These are phyloP conservation scores for Homarus gammarus DNA, from an alignment of 2,888 invertebrate species.

Conservation along the genomic window DNA sequence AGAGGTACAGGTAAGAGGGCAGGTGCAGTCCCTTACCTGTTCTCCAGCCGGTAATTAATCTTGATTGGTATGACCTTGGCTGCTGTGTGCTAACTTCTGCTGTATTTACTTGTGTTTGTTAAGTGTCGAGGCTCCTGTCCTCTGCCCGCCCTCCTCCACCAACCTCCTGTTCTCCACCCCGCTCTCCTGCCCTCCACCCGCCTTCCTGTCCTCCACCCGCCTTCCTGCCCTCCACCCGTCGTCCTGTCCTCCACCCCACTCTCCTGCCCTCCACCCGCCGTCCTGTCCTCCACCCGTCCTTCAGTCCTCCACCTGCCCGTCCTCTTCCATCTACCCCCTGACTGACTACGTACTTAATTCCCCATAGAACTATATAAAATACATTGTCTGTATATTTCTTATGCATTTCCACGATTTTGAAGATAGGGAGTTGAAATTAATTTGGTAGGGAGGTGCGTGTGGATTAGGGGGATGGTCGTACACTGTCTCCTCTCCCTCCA, in stretches of 20 bases:
- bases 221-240: neutral
- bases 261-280: neutral
- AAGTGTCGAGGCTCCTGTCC: slow-evolving; percentile 13
- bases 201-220: neutral
- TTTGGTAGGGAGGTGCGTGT: too few relatives aligned
- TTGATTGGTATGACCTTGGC: slow-evolving; percentile 39
- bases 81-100: slow-evolving; percentile 9
- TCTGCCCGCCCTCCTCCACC: neutral
- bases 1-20: neutral
- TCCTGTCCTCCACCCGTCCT: too few relatives aligned
- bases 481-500: too few relatives aligned
- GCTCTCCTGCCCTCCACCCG: neutral
- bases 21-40: neutral
- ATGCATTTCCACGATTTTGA: too few relatives aligned
- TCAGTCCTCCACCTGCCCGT: too few relatives aligned
- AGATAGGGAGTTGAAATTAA: too few relatives aligned
- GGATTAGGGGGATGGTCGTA: too few relatives aligned
- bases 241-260: neutral
- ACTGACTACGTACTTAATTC: too few relatives aligned
- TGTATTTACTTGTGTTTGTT: slow-evolving; percentile 43
- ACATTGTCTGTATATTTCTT: too few relatives aligned
- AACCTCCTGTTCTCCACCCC: slow-evolving; percentile 10
- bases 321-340: too few relatives aligned
- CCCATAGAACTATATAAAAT: too few relatives aligned
- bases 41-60: slow-evolving; percentile 40